A percentile compares a stretch with the other conserved stretches of the same genome.
Evolutionary conservation across 1,140 invertebrate genomes (phyloP).

Genomic region (Nymphalis io): DNA sequence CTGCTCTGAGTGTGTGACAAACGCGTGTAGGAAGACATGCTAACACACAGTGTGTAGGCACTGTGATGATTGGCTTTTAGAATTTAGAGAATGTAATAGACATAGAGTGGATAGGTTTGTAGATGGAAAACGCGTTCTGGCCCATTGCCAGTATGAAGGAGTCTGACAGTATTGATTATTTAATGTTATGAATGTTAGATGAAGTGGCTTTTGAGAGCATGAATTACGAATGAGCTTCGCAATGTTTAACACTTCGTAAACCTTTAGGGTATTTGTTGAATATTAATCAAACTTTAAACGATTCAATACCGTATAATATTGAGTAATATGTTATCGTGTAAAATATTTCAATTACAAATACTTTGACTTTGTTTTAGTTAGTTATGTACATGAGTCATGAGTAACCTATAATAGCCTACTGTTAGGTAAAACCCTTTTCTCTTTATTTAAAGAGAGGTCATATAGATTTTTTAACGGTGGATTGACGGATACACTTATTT

Average conservation of each 20-base stretch:
- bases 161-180: constrained; percentile 38
- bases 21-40: not conserved
- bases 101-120: constrained; percentile 17
- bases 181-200: constrained; percentile 33
- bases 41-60: constrained; percentile 26
- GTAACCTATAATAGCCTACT: no score
- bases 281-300: constrained; percentile 11
- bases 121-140: constrained; percentile 32
- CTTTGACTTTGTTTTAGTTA: not conserved
- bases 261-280: constrained; percentile 4
- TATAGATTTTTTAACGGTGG: no score
- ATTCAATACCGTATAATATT: not conserved
- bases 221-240: constrained; percentile 24
- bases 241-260: constrained; percentile 19
- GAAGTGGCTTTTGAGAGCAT: constrained; percentile 29
- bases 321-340: not conserved
- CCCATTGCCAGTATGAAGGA: constrained; percentile 31
- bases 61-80: constrained; percentile 37
- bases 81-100: constrained; percentile 36
- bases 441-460: no score
- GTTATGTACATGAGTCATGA: not conserved
- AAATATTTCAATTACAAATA: constrained; percentile 1
- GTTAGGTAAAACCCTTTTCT: no score
- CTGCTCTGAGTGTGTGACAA: not conserved
- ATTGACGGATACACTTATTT: no score